phyloP scores from a whole-genome alignment of 2,113 vertebrate genomes.

The Melanostigma gelatinosum region DNA sequence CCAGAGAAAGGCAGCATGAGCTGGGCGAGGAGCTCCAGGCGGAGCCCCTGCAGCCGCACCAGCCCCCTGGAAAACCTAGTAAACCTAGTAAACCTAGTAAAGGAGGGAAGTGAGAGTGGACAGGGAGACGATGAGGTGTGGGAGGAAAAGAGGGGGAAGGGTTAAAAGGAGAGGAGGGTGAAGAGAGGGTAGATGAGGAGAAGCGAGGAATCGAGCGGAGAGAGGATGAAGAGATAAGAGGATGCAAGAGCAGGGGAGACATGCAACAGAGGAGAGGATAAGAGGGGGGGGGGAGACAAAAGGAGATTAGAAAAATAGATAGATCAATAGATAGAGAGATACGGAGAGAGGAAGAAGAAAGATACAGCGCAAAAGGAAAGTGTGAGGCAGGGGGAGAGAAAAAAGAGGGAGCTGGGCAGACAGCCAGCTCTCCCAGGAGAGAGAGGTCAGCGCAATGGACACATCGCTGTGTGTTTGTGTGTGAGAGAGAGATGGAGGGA shows the following conservation, averaged over 20 bases:
- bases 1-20: slow-evolving; percentile 71
- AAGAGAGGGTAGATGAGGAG: slow-evolving; percentile 40
- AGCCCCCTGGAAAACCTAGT: slow-evolving; percentile 53
- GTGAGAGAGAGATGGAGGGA: slow-evolving; percentile 60
- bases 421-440: slow-evolving; percentile 73
- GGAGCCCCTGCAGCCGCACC: slow-evolving; percentile 52
- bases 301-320: slow-evolving; percentile 74
- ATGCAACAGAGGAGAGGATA: slow-evolving; percentile 64
- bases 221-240: slow-evolving; percentile 72
- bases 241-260: slow-evolving; percentile 65
- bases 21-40: slow-evolving; percentile 62
- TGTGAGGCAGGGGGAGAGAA: slow-evolving; percentile 57
- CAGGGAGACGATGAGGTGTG: slow-evolving; percentile 5
- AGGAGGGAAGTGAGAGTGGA: slow-evolving; percentile 29
- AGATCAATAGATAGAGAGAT: slow-evolving; percentile 72
- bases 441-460: slow-evolving; percentile 80
- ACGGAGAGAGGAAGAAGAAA: slow-evolving; percentile 51
- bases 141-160: neutral
- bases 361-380: slow-evolving; percentile 49
- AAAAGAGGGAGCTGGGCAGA: slow-evolving; percentile 61
- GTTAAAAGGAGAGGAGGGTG: slow-evolving; percentile 20
- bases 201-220: slow-evolving; percentile 39
- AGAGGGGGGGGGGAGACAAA: slow-evolving; percentile 49
- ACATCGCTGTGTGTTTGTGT: slow-evolving; percentile 61
- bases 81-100: slow-evolving; percentile 51